A percentile compares a stretch with the other conserved stretches of the same genome.
Conservation (phyloP, 2,888 invertebrate genomes). For the Dolichopus griseipennis region DNA sequence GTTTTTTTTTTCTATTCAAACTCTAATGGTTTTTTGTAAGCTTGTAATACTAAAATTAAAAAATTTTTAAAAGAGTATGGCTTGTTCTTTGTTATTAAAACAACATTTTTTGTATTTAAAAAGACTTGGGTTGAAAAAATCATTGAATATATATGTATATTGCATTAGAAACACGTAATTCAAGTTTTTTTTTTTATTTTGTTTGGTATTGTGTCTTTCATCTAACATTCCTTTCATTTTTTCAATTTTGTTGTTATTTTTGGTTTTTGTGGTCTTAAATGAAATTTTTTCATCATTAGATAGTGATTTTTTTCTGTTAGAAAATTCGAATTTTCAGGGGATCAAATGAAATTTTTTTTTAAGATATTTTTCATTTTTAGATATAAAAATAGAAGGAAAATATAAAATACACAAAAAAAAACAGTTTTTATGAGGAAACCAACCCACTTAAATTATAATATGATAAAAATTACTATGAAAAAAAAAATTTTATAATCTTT, state of each 20-base stretch:
- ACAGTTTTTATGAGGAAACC: neutral
- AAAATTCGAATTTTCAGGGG: neutral
- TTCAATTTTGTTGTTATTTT: too few relatives aligned
- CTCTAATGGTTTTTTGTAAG: neutral
- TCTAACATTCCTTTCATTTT: too few relatives aligned
- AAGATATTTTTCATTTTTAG: too few relatives aligned
- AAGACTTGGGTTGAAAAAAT: too few relatives aligned
- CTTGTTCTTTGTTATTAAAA: too few relatives aligned
- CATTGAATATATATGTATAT: too few relatives aligned
- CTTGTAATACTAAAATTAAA: neutral
- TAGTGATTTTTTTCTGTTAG: neutral
- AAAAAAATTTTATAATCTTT: neutral
- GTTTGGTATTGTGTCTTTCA: too few relatives aligned
- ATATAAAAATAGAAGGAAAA: too few relatives aligned
- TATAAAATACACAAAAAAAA: too few relatives aligned
- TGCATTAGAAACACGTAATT: slow-evolving; percentile 6
- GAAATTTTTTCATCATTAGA: too few relatives aligned
- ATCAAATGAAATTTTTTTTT: too few relatives aligned
- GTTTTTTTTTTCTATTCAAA: neutral
- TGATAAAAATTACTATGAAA: neutral
- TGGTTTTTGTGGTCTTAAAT: neutral
- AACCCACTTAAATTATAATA: neutral
- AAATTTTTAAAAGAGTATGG: neutral
- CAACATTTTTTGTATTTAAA: too few relatives aligned
- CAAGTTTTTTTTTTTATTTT: neutral